Conservation (phyloP, 2,797 vertebrate genomes). For the Sebastes iracundus region DNA sequence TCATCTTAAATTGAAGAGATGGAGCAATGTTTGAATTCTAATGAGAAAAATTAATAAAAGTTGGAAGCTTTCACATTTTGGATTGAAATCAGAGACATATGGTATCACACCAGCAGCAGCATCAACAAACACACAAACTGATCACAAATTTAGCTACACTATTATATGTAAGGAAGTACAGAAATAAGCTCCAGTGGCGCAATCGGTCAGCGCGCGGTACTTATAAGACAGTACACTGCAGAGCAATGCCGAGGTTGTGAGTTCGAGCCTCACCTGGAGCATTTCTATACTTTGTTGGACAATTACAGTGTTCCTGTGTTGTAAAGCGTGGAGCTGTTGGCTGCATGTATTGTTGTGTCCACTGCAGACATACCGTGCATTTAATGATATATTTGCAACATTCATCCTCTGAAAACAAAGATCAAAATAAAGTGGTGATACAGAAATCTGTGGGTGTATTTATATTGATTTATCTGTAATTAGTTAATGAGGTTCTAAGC, state of each 20-base stretch:
- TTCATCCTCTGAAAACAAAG: neutral
- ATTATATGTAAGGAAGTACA: too few species aligned
- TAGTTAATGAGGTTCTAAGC: too few species aligned
- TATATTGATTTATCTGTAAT: neutral
- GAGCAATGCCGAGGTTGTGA: slow-evolving; percentile 96
- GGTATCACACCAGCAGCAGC: too few species aligned
- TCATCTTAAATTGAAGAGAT: neutral
- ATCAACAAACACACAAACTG: too few species aligned
- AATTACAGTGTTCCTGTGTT: neutral
- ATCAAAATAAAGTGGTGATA: neutral
- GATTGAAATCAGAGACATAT: neutral
- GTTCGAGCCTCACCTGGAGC: slow-evolving; percentile 97
- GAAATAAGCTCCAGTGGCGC: slow-evolving; percentile 90
- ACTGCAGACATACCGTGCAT: neutral
- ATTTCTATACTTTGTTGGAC: neutral
- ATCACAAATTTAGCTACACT: too few species aligned
- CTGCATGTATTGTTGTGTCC: neutral
- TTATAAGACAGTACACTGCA: slow-evolving; percentile 91
- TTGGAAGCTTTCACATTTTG: neutral
- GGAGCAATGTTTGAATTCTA: neutral
- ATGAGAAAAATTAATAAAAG: too few species aligned
- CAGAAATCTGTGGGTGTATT: neutral
- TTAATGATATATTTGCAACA: neutral
- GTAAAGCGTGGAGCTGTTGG: neutral
- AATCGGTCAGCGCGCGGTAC: slow-evolving; percentile 97